Base-by-base conservation (phyloP, 2,113 vertebrate species). In the Grammomys surdaster region DNA sequence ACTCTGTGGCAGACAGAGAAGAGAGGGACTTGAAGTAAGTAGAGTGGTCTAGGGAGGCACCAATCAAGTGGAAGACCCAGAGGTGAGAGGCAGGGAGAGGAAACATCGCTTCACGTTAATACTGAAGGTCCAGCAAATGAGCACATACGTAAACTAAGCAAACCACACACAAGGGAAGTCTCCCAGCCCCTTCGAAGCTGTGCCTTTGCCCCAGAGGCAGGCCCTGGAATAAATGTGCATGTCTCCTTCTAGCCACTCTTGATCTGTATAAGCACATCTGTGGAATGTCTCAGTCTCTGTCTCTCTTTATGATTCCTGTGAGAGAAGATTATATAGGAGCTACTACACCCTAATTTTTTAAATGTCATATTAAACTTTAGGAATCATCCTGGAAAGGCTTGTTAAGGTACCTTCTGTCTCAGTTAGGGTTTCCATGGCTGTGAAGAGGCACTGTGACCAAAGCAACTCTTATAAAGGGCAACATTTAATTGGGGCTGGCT, bases 21-120 rank as follows among this genome's bases (percentile, higher is more conserved):
- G 28, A 31, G 0, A 2, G 16, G 5, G 33, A 24, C 16, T 1
- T 56, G 63, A 19, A 13, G 13, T 13, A 3, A 56, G 12, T 2
- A 8, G 58, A 33, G 33, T 16, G 11, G 13, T 7, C 43, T 1
- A n/a, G 69, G 70, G 33, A 60, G 20, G 13, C 9, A 26, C 78
- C 28, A 26, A 12, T 9, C 28, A 24, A 16, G 8, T n/a, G 6
- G 46, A 60, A 17, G 54, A 3, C 9, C 0, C 2, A 60, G 78
- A 80, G 65, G 12, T 46, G 4, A 77, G 43, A 43, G 82, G 1
- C 8, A 7, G 65, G 40, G 17, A 12, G 33, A 48, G 36, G 60
- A 65, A 65, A 67, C 88, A 48, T 6, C 33, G 19, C 5, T 90
- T 46, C 33, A 51, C 54, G 88, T 91, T 92, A 16, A 88, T 46